These are phyloP conservation scores for Paracentrotus lividus DNA, from an alignment of 53 echinoderm and acorn worm species.

Conservation along the genomic window DNA sequence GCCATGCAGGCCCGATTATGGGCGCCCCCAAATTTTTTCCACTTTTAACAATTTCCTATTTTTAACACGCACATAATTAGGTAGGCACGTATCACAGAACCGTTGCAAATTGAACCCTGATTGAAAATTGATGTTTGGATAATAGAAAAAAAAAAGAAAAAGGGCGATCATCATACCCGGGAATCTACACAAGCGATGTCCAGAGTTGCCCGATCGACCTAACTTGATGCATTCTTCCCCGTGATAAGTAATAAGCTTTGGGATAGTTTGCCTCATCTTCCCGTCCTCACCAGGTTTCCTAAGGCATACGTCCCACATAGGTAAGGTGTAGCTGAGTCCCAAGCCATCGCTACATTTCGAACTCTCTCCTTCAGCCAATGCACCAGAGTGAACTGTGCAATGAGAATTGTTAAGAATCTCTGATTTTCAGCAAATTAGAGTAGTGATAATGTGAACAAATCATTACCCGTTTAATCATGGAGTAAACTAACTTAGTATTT, in stretches of 20 bases:
- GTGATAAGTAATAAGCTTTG: neutral
- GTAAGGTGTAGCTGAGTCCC: conserved; percentile 23
- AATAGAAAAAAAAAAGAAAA: too few species aligned
- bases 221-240: neutral
- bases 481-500: too few species aligned
- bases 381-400: neutral
- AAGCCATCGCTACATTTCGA: conserved; percentile 19
- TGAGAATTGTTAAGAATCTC: neutral
- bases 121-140: too few species aligned
- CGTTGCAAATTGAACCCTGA: too few species aligned
- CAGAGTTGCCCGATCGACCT: neutral
- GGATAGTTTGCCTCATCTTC: neutral
- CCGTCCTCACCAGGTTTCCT: neutral
- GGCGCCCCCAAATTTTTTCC: too few species aligned
- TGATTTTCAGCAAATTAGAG: too few species aligned
- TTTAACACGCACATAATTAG: too few species aligned
- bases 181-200: neutral
- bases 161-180: neutral
- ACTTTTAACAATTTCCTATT: too few species aligned
- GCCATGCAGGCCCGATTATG: too few species aligned
- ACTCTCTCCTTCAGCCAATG: neutral
- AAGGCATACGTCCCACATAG: conserved; percentile 14
- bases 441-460: too few species aligned
- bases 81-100: too few species aligned
- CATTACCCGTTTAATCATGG: too few species aligned